These are phyloP conservation scores for Channa argus DNA, from an alignment of 2,113 vertebrate genomes.

Conservation along the genomic window DNA sequence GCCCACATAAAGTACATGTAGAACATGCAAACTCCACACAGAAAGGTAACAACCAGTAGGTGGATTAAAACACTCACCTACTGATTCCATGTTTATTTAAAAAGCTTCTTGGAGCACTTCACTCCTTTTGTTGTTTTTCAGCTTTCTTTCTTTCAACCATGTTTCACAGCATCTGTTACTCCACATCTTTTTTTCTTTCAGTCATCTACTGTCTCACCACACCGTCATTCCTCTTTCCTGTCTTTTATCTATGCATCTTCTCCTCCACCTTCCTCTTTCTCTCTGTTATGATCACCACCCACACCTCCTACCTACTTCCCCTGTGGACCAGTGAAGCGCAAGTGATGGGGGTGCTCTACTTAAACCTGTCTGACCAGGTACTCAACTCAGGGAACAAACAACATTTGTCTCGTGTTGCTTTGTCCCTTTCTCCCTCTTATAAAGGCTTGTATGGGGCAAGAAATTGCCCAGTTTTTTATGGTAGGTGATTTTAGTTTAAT, in stretches of 20 bases:
- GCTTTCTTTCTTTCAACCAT: neutral
- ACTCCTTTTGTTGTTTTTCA: neutral
- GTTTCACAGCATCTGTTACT: neutral
- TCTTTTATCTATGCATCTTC: conserved; percentile 48
- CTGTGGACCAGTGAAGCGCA: conserved; percentile 31
- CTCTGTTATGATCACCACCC: conserved; percentile 53
- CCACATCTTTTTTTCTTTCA: neutral
- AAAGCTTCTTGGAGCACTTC: no score
- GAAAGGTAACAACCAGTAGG: no score
- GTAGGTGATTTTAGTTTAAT: neutral
- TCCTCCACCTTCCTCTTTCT: conserved; percentile 14
- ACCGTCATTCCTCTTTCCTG: conserved; percentile 9
- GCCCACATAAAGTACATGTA: no score
- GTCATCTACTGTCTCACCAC: conserved; percentile 3
- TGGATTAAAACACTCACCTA: no score
- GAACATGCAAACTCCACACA: no score
- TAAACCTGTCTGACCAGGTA: conserved; percentile 47
- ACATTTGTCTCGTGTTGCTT: conserved; percentile 27
- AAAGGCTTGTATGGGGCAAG: neutral
- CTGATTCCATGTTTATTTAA: no score
- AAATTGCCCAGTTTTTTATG: neutral
- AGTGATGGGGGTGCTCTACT: conserved; percentile 48
- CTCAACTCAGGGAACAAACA: conserved; percentile 13
- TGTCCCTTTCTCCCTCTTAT: neutral
- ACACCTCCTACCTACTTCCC: conserved; percentile 54